Base-by-base conservation (phyloP, 1,140 invertebrate genomes). In the Eupristina koningsbergeri region DNA sequence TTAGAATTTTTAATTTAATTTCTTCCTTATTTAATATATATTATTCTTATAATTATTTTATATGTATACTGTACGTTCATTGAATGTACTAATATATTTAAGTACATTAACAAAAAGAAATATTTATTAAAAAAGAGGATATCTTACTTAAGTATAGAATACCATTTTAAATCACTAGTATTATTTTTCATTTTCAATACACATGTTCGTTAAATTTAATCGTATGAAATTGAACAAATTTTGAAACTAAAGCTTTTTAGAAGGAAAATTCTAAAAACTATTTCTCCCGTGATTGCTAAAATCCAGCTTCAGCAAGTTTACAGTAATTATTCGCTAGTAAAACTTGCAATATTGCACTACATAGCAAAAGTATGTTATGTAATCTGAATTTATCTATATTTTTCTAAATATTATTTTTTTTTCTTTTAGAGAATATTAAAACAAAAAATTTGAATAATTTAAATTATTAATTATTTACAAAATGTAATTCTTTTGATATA, bases 31-130 rank as follows among this genome's bases (percentile, higher is more conserved):
- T 41, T 41, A 71, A 7, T 41, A 71, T 71, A 41, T 41, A 41
- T 13, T 71, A 71, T 71, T 71, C 67, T 71, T 71, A 71, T 41
- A 36, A 71, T 71, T 41, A 71, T 71, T 71, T 39, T 71, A 71
- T 71, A 71, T 41, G 41, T 71, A 71, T 71, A 71, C n/a, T 31
- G 36, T 71, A 41, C n/a, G 22, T 71, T 41, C 41, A 71, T 71
- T 71, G 67, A 36, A 71, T 71, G 67, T 71, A 71, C 67, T 41
- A 71, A 71, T 71, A 71, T 41, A 71, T n/a, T 71, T 71, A 71
- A 71, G 67, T 71, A 71, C 67, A 71, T 41, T 39, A 34, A 71
- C 0, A 71, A 71, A 71, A 71, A 39, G 7, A 71, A 71, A 41
- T 17, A 41, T 41, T 71, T 41, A 41, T 71, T 41, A 41, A 71